A percentile compares a stretch with the other conserved stretches of the same genome.
Evolutionary conservation across 2,113 vertebrate genomes (phyloP).

Genomic region (Zosterops japonicus): DNA sequence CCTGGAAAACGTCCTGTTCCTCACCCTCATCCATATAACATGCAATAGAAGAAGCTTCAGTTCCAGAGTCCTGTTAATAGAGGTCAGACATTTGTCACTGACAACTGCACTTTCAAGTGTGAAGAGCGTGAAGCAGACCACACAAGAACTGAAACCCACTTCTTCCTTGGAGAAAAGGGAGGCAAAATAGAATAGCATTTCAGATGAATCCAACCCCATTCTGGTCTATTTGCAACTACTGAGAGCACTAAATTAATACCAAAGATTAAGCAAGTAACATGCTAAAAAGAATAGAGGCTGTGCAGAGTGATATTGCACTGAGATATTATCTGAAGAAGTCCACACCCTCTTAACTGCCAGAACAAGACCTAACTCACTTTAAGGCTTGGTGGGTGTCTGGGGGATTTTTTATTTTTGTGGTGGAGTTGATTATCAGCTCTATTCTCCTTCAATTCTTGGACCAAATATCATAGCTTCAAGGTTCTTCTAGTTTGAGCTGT

Average conservation of each 20-base stretch:
- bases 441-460: conserved; percentile 23
- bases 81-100: not conserved
- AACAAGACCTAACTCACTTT: conserved; percentile 50
- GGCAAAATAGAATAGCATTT: not conserved
- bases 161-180: not conserved
- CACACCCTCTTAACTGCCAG: conserved; percentile 52
- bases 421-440: not conserved
- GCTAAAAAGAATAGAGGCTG: not conserved
- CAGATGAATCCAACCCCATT: not conserved
- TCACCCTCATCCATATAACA: not conserved
- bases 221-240: not conserved
- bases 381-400: conserved; percentile 6
- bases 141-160: not conserved
- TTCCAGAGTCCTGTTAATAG: not conserved
- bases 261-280: not conserved
- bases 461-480: conserved; percentile 49
- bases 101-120: not conserved
- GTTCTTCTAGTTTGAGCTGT: not conserved
- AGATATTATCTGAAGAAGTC: conserved; percentile 51
- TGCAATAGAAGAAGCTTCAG: not conserved
- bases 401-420: not conserved
- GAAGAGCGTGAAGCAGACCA: not conserved
- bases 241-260: conserved; percentile 14
- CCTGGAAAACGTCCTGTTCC: not conserved
- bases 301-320: not conserved